These are phyloP conservation scores for Drosophila affinis DNA, from an alignment of 2,888 invertebrate species.

Conservation along the genomic window DNA sequence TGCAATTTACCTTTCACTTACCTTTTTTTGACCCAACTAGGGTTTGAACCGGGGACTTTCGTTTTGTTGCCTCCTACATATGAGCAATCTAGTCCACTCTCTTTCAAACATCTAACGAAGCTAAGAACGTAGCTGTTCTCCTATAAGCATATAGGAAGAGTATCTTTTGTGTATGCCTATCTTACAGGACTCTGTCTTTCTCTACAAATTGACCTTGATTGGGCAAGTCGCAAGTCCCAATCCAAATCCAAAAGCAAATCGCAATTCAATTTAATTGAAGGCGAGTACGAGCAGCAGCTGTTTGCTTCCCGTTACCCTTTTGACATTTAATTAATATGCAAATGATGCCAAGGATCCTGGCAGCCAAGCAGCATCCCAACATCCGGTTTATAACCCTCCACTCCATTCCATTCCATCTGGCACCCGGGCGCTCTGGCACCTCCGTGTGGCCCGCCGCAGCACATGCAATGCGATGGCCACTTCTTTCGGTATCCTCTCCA, in stretches of 20 bases:
- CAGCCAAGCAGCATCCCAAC: slow-evolving; percentile 9
- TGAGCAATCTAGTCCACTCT: too few relatives aligned
- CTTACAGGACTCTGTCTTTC: neutral
- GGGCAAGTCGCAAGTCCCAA: neutral
- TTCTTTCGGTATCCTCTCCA: slow-evolving; percentile 10
- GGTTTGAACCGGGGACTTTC: too few relatives aligned
- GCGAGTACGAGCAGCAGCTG: slow-evolving; percentile 33
- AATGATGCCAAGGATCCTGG: slow-evolving; percentile 50
- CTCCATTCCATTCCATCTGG: too few relatives aligned
- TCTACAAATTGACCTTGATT: slow-evolving; percentile 25
- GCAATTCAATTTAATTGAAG: slow-evolving; percentile 46
- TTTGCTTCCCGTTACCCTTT: slow-evolving; percentile 56
- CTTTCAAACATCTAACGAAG: too few relatives aligned
- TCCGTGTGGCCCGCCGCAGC: slow-evolving; percentile 1
- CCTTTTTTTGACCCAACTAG: too few relatives aligned
- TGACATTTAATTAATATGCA: slow-evolving; percentile 79
- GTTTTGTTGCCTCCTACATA: too few relatives aligned
- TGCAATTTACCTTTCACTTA: too few relatives aligned
- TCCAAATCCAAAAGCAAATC: slow-evolving; percentile 1
- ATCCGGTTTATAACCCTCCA: too few relatives aligned
- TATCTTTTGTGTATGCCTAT: neutral
- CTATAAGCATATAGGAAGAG: neutral
- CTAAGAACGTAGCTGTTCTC: too few relatives aligned
- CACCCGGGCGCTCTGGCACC: neutral
- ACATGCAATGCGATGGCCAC: slow-evolving; percentile 34